A percentile compares a stretch with the other conserved stretches of the same genome.
Evolutionary conservation across 1,140 invertebrate species (phyloP).

Genomic region (fruit fly (Drosophila melanogaster)): DNA sequence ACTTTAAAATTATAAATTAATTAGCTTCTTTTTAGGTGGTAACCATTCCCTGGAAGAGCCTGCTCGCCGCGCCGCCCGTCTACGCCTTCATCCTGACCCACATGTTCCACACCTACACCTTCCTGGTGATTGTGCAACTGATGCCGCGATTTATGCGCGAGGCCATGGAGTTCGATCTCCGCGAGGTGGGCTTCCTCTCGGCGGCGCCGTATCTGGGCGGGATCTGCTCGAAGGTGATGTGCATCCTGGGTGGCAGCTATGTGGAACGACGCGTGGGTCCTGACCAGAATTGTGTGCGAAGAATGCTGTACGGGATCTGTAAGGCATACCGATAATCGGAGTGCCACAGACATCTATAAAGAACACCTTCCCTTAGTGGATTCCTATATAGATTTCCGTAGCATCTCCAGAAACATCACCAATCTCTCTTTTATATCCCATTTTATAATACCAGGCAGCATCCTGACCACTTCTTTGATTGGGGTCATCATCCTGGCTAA

Average conservation of each 20-base stretch:
- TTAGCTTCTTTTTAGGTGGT: conserved; percentile 11
- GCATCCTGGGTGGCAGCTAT: conserved; percentile 53
- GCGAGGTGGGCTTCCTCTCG: conserved; percentile 60
- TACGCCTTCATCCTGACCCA: conserved; percentile 74
- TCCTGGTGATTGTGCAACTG: conserved; percentile 50
- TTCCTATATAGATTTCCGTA: not conserved
- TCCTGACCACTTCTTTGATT: conserved; percentile 39
- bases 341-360: not conserved
- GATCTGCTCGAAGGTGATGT: conserved; percentile 58
- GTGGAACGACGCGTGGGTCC: conserved; percentile 43
- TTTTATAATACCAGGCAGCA: conserved; percentile 31
- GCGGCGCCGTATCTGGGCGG: conserved; percentile 67
- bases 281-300: conserved; percentile 48
- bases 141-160: conserved; percentile 74
- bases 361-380: too few relatives aligned
- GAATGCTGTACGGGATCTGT: conserved; percentile 64
- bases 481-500: conserved; percentile 45
- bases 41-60: conserved; percentile 57
- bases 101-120: conserved; percentile 68
- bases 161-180: conserved; percentile 62
- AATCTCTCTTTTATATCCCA: not conserved
- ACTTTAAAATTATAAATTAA: too few relatives aligned
- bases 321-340: conserved; percentile 15
- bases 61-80: conserved; percentile 55
- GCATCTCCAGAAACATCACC: not conserved